These are phyloP conservation scores for Hesperophylax magnus DNA, from an alignment of 1,140 invertebrate genomes.

Conservation along the genomic window DNA sequence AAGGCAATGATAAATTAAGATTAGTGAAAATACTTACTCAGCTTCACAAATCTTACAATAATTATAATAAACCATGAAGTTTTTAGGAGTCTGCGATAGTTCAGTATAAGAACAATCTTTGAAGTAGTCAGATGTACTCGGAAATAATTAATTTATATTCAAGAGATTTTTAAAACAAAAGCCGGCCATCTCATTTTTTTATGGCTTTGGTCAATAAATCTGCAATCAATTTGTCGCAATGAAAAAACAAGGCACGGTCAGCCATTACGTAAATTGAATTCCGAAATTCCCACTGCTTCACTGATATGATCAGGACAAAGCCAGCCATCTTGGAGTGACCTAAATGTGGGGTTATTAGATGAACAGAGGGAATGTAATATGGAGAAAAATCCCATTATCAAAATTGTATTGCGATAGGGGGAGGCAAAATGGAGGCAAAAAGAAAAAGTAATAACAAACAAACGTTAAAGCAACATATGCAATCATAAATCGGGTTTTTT, in stretches of 20 bases:
- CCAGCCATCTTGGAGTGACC: slow-evolving; percentile 22
- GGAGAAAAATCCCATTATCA: slow-evolving; percentile 43
- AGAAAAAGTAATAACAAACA: slow-evolving; percentile 46
- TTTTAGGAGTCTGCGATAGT: too few relatives aligned
- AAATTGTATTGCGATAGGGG: slow-evolving; percentile 28
- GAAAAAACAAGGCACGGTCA: slow-evolving; percentile 5
- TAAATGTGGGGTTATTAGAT: slow-evolving; percentile 34
- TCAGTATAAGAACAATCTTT: too few relatives aligned
- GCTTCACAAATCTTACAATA: too few relatives aligned
- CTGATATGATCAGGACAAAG: slow-evolving; percentile 26
- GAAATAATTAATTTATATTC: too few relatives aligned
- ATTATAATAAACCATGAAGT: too few relatives aligned
- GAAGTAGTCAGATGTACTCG: too few relatives aligned
- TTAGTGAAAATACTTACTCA: too few relatives aligned
- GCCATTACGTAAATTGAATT: slow-evolving; percentile 17
- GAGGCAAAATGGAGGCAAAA: not conserved
- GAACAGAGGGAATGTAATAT: slow-evolving; percentile 33
- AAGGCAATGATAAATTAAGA: too few relatives aligned
- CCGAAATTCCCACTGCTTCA: not conserved
- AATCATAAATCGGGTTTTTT: slow-evolving; percentile 52
- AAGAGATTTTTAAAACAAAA: too few relatives aligned
- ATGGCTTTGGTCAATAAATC: too few relatives aligned
- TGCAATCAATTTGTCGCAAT: too few relatives aligned
- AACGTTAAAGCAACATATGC: slow-evolving; percentile 48
- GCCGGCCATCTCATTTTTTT: too few relatives aligned